Conservation (phyloP, 2,797 vertebrate genomes). For the Heliangelus exortis region DNA sequence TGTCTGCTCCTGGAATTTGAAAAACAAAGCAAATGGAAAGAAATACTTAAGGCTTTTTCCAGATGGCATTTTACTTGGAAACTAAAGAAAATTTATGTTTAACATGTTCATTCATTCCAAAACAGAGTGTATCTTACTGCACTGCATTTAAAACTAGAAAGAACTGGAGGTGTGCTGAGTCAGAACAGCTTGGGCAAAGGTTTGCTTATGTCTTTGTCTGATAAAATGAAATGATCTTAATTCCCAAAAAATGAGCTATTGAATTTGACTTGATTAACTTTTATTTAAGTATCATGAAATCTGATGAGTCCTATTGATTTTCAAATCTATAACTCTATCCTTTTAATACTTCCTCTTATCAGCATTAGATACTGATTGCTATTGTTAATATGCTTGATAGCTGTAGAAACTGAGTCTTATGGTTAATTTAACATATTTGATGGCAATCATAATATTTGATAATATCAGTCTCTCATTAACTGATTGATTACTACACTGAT, state of each 20-base stretch:
- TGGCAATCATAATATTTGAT: not conserved
- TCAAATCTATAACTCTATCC: not conserved
- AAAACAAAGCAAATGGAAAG: not conserved
- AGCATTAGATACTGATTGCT: not conserved
- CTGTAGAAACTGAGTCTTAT: not conserved
- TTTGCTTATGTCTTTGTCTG: not conserved
- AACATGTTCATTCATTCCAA: not conserved
- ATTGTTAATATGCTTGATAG: not conserved
- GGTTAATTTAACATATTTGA: not conserved
- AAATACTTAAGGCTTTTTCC: not conserved
- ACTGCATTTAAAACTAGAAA: not conserved
- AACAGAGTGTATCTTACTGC: not conserved
- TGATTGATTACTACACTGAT: constrained; percentile 3
- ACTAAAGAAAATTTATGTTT: not conserved
- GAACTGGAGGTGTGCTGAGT: not conserved
- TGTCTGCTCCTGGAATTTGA: not conserved
- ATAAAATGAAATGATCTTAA: not conserved
- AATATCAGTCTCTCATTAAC: constrained; percentile 2
- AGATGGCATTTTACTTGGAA: not conserved
- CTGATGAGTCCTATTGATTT: constrained; percentile 6
- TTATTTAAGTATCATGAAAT: constrained; percentile 34
- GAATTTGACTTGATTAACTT: constrained; percentile 24
- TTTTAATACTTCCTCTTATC: not conserved
- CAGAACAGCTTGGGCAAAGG: not conserved
- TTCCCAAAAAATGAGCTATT: not conserved